Conservation (phyloP, 1,140 invertebrate genomes). For the Harpegnathos saltator region DNA sequence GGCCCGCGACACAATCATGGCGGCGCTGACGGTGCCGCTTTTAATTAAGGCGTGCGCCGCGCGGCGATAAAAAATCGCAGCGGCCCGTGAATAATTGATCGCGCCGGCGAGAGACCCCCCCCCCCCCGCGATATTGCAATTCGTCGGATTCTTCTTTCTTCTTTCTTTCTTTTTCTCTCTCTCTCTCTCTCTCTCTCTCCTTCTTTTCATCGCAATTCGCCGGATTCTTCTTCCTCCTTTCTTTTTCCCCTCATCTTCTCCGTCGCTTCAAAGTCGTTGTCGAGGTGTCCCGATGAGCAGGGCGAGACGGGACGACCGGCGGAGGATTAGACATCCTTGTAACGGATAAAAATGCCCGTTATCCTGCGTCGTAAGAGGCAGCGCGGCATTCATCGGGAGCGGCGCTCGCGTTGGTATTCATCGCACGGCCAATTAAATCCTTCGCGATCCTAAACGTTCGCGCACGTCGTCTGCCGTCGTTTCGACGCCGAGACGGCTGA, state of each 20-base stretch:
- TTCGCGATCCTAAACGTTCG: neutral
- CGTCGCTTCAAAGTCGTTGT: too few relatives aligned
- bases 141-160: too few relatives aligned
- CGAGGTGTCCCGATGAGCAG: too few relatives aligned
- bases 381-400: too few relatives aligned
- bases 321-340: too few relatives aligned
- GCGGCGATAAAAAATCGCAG: conserved; percentile 49
- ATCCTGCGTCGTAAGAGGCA: neutral
- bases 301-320: too few relatives aligned
- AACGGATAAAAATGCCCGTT: neutral
- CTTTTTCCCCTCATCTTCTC: too few relatives aligned
- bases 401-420: too few relatives aligned
- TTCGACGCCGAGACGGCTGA: neutral
- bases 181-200: too few relatives aligned
- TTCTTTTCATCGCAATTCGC: too few relatives aligned
- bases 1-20: conserved; percentile 46
- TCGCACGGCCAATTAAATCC: conserved; percentile 1
- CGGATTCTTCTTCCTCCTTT: too few relatives aligned
- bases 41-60: conserved; percentile 67
- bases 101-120: neutral
- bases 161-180: too few relatives aligned
- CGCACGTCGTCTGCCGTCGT: neutral
- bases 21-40: conserved; percentile 57
- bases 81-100: conserved; percentile 24
- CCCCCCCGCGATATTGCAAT: neutral